Percentiles rank a stretch among this genome's conserved stretches.
Evolutionary conservation across 2,797 vertebrate species (phyloP).

Genomic region (Heliangelus exortis): DNA sequence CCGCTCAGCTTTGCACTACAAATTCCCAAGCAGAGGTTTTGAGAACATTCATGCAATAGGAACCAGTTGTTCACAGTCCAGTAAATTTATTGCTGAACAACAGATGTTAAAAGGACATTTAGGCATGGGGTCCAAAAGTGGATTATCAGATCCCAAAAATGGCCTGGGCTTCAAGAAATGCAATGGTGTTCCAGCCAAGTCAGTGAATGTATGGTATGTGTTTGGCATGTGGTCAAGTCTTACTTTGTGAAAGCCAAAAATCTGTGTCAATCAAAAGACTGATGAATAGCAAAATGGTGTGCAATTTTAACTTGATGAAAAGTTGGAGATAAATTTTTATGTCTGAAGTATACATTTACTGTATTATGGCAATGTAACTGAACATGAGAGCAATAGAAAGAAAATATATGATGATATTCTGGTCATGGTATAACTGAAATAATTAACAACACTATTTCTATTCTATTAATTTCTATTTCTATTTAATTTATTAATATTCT

Average conservation of each 20-base stretch:
- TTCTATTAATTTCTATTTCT: too few relatives aligned
- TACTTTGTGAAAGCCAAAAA: slow-evolving; percentile 6
- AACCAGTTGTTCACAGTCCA: slow-evolving; percentile 21
- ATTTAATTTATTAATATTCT: background rate
- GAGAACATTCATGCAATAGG: background rate
- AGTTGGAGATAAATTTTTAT: background rate
- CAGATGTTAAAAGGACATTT: slow-evolving; percentile 34
- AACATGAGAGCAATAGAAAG: background rate
- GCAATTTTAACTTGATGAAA: background rate
- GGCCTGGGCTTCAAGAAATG: background rate
- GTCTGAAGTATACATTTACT: background rate
- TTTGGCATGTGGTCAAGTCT: background rate
- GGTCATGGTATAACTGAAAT: background rate
- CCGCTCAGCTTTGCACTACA: background rate
- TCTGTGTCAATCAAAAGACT: slow-evolving; percentile 31
- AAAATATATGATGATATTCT: background rate
- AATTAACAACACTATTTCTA: background rate
- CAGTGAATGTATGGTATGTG: background rate
- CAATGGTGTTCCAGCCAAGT: background rate
- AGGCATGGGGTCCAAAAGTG: background rate
- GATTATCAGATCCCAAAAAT: slow-evolving; percentile 10
- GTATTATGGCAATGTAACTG: background rate
- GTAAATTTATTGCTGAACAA: slow-evolving; percentile 10
- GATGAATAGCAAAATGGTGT: slow-evolving; percentile 7
- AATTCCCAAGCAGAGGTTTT: background rate